Evolutionary conservation across 2,113 vertebrate genomes (phyloP), one percentile per base, ranked within the genome.

Genomic region (Thamnophis sirtalis): DNA sequence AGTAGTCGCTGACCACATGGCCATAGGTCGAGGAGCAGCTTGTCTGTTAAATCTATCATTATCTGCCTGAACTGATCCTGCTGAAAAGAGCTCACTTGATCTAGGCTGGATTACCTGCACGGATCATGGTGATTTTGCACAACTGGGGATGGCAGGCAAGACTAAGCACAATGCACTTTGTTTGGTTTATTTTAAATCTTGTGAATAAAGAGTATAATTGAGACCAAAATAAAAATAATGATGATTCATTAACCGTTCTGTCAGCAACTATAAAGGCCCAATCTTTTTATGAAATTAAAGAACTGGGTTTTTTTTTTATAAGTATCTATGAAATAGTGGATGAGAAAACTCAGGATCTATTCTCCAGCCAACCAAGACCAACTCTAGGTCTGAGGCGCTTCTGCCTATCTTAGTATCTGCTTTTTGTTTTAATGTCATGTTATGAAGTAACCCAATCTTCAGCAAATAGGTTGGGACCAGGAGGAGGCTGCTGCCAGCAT

Each of bases 11-110:
- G 63, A 68, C 28, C 63, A 68, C 63, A 68, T 33, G 63, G 13
- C 17, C n/a, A n/a, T 33, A 68, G 28, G 28, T 68, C 5, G 13
- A 68, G 63, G 63, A 68, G 28, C n/a, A 68, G 11, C 28, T 68
- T 0, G 73, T 43, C 17, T 43, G 0, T 24, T 94, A 92, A 92
- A 84, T 26, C 88, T 49, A 1, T 4, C 0, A 24, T 86, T 89
- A 9, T 1, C 68, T 84, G 73, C 0, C 28, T 19, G 33, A 54
- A 73, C 54, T 33, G 1, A 38, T 0, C 51, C 3, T 0, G 3
- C 51, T 38, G 55, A 68, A 88, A 0, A 43, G 4, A 19, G 90
- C 33, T 88, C 5, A 0, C 2, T 53, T 7, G 56, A 33, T 9
- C 49, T 50, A 50, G 9, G 50, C 4, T 28, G 9, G 2, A 0